Conservation (phyloP, 2,797 vertebrate species). For the Rhinatrema bivittatum region DNA sequence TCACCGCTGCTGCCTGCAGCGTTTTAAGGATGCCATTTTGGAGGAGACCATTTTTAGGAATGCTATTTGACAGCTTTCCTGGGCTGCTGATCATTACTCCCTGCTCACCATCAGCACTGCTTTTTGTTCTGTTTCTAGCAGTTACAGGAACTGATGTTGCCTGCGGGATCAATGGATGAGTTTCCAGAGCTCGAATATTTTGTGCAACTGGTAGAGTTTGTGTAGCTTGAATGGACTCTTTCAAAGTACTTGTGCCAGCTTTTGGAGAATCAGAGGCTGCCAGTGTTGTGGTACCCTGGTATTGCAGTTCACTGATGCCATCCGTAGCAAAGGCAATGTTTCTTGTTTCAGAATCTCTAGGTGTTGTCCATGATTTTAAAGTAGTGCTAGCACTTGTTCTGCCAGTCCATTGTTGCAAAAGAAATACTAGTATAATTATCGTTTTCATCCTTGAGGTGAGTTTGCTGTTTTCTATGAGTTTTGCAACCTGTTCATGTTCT, state of each 20-base stretch:
- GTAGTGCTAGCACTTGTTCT: conserved; percentile 9
- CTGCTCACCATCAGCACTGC: not conserved
- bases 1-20: not conserved
- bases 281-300: too few species aligned
- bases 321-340: conserved; percentile 1
- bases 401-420: conserved; percentile 23
- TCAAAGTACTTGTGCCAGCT: not conserved
- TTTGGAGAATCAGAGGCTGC: not conserved
- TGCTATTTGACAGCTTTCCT: conserved; percentile 15
- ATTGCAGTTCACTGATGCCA: not conserved
- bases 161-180: not conserved
- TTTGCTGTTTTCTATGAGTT: not conserved
- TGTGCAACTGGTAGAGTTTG: not conserved
- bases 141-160: not conserved
- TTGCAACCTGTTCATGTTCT: not conserved
- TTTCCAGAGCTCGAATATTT: not conserved
- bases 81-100: conserved; percentile 12
- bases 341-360: not conserved
- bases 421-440: conserved; percentile 24
- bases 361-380: not conserved
- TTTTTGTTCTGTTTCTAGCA: not conserved
- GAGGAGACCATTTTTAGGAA: not conserved
- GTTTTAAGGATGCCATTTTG: not conserved
- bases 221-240: not conserved
- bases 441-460: conserved; percentile 31